Base-by-base conservation (phyloP, 2,113 vertebrate genomes). In the Trachemys scripta region DNA sequence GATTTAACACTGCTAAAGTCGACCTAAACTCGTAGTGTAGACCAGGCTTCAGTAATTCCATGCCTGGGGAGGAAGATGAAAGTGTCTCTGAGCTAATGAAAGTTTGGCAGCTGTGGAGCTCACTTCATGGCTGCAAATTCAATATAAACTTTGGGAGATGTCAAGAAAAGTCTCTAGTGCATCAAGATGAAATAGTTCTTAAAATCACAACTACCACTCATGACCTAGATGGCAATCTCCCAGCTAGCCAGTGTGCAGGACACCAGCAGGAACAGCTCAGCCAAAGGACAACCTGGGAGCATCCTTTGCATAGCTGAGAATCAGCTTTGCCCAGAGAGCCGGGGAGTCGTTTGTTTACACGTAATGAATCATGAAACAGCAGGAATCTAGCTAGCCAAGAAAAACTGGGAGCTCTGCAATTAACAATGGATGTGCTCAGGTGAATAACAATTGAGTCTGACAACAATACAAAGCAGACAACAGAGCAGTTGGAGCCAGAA, bases 351-450 rank as follows among this genome's bases (percentile, higher is more conserved):
- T 53, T 53, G 82, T 96, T 97, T 96, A 92, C 94, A 94, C 86
- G 92, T 94, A 95, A 97, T 95, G 97, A 96, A 93, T 96, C 92
- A 92, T 82, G 93, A 94, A 95, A 42, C 96, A 96, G 94, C 96
- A 96, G 95, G 96, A 95, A 93, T 85, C 8, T 3, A 82, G 83
- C 49, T 47, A 76, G 94, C 87, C 96, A 88, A 96, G 95, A 47
- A 65, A 94, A 96, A 94, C 93, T 78, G 96, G 96, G 97, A 96
- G 94, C 94, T 93, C 95, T 95, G 96, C 94, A 95, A 96, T 97
- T 95, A 96, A 82, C 89, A 45, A 1, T 2, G 42, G 82, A 93
- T 69, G 89, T 56, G 81, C 87, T 89, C 53, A 97, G 92, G 95
- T 97, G 97, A 95, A 93, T 96, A 96, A 92, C 89, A 93, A 97